Evolutionary conservation across 2,888 invertebrate genomes (phyloP), one percentile per base, ranked within the genome.

Genomic region (Nephrocerus scutellatus): DNA sequence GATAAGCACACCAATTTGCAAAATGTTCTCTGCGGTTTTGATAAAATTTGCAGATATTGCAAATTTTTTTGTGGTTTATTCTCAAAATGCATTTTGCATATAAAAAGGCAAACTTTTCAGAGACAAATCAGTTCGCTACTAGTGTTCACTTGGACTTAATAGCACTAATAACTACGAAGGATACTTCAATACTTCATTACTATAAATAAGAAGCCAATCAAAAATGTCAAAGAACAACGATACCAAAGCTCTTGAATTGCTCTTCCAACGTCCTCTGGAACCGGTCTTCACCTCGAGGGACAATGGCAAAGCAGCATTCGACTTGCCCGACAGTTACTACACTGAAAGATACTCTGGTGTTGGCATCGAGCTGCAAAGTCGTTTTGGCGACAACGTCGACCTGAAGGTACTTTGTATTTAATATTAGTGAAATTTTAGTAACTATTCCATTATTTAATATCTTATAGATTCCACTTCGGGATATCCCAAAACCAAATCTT

Each of bases 221-320:
- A 45, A 35, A 5, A 60, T 60, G 60, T 54, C 53, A 2, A 48
- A 47, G 15, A 22, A 20, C 14, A 49, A 45, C 32, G 55, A 61
- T 12, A 50, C 46, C 20, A 60, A 62, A 42, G 59, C 60, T 12
- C 36, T 66, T 13, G 53, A 58, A 24, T 36, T 68, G 16, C 42
- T 68, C 10, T 67, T 66, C 48, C 57, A 67, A 40, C 59, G 66
- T 39, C 68, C 68, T 0, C 39, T 63, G 48, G 68, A 68, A 36
- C 68, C 68, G 2, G 47, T 60, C 8, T 68, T 67, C 39, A 63
- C 63, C 2, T 49, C 59, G 3, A 52, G 64, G 2, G 63, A 63
- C 30, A 39, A 60, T 43, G 68, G 66, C 24, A 66, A 62, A 39
- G 49, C 55, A 0, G 54, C 55, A 0, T 57, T 67, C 14, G 66